Evolutionary conservation across 2,113 vertebrate species (phyloP).

Genomic region (Pycnonotus jocosus): DNA sequence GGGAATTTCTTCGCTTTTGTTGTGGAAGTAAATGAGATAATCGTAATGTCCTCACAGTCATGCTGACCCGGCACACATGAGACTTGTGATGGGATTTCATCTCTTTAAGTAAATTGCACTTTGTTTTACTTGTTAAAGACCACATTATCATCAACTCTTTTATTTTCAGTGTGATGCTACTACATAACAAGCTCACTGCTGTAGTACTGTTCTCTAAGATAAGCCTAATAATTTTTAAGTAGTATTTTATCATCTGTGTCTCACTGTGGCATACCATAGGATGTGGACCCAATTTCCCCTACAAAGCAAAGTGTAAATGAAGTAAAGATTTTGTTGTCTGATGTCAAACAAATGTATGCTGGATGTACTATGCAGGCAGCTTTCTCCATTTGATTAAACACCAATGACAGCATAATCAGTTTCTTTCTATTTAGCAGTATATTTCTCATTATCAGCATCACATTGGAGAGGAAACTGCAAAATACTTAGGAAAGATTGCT

Average conservation of each 20-base stretch:
- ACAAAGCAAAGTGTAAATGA: background rate
- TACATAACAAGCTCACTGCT: background rate
- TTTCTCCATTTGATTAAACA: background rate
- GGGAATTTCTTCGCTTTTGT: background rate
- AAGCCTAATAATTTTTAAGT: background rate
- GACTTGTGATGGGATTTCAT: background rate
- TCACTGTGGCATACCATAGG: background rate
- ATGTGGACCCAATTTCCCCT: background rate
- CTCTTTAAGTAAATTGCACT: background rate
- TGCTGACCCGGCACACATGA: background rate
- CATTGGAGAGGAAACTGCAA: background rate
- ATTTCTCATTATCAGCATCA: background rate
- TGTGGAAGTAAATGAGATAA: background rate
- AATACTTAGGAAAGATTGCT: background rate
- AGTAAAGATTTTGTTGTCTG: background rate
- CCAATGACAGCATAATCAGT: rapidly evolving
- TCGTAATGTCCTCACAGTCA: background rate
- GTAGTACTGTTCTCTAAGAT: background rate
- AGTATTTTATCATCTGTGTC: background rate
- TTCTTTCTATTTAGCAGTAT: background rate
- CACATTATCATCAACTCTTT: background rate
- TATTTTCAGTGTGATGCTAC: background rate
- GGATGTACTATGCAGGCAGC: background rate
- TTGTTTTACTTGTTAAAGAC: background rate
- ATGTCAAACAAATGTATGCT: background rate